Evolutionary conservation across 2,797 vertebrate genomes (phyloP).

Genomic region (Rhinichthys osculus): DNA sequence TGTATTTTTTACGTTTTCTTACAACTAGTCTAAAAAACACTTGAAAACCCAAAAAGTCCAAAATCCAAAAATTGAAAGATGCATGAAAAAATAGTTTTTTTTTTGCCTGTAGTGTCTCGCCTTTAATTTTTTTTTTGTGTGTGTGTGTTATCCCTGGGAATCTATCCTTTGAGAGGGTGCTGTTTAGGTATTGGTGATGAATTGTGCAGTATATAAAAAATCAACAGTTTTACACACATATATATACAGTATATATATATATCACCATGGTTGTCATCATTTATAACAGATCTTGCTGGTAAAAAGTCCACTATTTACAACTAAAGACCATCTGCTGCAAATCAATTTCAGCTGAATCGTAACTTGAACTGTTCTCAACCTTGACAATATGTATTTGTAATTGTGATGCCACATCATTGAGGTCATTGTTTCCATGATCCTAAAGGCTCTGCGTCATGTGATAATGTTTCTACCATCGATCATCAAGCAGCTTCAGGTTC

Average conservation of each 20-base stretch:
- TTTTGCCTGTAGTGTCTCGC: too few species aligned
- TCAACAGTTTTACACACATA: too few species aligned
- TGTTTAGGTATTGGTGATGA: background rate
- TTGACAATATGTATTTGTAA: background rate
- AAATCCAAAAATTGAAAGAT: too few species aligned
- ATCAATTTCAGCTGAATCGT: background rate
- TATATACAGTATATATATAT: background rate
- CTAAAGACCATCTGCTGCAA: background rate
- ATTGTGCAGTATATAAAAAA: background rate
- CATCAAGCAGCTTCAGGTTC: background rate
- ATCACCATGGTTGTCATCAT: background rate
- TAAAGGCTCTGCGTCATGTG: background rate
- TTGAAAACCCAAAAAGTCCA: too few species aligned
- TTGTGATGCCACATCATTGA: background rate
- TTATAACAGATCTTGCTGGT: background rate
- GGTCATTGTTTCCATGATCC: conserved; percentile 1
- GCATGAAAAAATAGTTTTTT: too few species aligned
- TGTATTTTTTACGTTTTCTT: too few species aligned
- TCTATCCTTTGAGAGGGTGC: too few species aligned
- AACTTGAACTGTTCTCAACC: background rate
- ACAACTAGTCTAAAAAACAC: too few species aligned
- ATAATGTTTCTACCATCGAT: conserved; percentile 14
- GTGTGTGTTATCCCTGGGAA: too few species aligned
- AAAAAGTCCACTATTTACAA: background rate
- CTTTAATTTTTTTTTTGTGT: too few species aligned